Evolutionary conservation across 2,113 vertebrate species (phyloP).

Genomic region (Sceloporus undulatus): DNA sequence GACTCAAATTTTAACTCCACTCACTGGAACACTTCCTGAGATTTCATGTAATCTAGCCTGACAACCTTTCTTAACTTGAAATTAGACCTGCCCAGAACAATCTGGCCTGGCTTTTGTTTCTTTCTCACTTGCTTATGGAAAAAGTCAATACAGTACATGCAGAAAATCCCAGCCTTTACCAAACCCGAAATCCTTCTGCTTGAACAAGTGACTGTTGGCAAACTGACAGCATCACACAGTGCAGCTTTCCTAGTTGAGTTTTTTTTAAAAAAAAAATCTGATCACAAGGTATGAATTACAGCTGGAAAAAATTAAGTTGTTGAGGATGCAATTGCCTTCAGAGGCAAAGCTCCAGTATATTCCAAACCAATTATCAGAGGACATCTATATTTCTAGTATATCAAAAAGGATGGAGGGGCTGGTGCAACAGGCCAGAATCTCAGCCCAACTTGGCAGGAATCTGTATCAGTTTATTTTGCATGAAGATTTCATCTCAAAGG

Average conservation of each 20-base stretch:
- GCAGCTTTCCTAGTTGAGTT: rapidly evolving
- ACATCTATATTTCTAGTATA: not conserved
- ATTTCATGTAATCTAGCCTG: slow-evolving; percentile 45
- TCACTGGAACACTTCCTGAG: slow-evolving; percentile 50
- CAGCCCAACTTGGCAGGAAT: not conserved
- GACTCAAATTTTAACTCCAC: slow-evolving; percentile 19
- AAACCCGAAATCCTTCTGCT: not conserved
- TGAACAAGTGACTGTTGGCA: not conserved
- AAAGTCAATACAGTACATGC: slow-evolving; percentile 11
- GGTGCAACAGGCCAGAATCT: rapidly evolving
- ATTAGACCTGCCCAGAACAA: not conserved
- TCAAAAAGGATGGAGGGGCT: not conserved
- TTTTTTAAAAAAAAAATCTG: not conserved
- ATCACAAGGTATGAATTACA: slow-evolving; percentile 7
- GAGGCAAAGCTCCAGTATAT: not conserved
- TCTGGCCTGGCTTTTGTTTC: slow-evolving; percentile 2
- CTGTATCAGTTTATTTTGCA: not conserved
- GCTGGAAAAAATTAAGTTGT: not conserved
- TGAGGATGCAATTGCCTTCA: slow-evolving; percentile 10
- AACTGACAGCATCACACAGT: rapidly evolving
- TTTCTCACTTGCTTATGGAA: not conserved
- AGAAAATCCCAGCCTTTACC: not conserved
- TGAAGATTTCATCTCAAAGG: slow-evolving; percentile 27
- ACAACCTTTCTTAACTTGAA: slow-evolving; percentile 54
- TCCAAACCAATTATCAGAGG: not conserved